Conservation (phyloP, 2,113 vertebrate species). For the Merops nubicus region DNA sequence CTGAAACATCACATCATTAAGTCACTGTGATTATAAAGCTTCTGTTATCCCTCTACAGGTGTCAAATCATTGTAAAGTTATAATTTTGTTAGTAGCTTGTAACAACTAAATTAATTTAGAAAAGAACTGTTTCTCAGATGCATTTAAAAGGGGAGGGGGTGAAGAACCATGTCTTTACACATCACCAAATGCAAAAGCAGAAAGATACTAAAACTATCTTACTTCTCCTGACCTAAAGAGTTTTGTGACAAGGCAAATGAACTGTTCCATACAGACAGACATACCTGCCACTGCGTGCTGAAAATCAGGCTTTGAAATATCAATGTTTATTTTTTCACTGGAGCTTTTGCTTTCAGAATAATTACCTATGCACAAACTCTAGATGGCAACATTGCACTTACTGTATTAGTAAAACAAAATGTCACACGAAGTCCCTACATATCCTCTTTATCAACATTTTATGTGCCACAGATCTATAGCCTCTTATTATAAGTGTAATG, state of each 20-base stretch:
- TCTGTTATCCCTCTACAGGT: background rate
- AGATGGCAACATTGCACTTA: slow-evolving; percentile 92
- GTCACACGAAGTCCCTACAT: slow-evolving; percentile 67
- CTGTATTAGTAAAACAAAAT: slow-evolving; percentile 70
- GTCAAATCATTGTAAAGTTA: background rate
- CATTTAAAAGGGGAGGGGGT: background rate
- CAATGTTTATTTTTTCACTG: background rate
- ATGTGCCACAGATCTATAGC: slow-evolving; percentile 87
- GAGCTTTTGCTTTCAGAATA: slow-evolving; percentile 44
- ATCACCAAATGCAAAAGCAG: background rate
- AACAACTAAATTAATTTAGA: slow-evolving; percentile 8
- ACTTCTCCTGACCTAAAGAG: slow-evolving; percentile 6
- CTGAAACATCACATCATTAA: background rate
- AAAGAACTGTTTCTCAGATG: background rate
- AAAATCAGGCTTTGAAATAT: slow-evolving; percentile 27
- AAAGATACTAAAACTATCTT: background rate
- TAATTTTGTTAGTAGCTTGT: background rate
- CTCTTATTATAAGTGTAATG: slow-evolving; percentile 94
- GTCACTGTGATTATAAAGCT: background rate
- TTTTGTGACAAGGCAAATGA: slow-evolving; percentile 34
- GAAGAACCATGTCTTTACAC: background rate
- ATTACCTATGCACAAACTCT: slow-evolving; percentile 83
- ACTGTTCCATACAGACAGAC: background rate
- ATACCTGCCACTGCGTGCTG: background rate
- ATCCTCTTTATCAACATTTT: slow-evolving; percentile 84